Percentiles rank a stretch among this genome's conserved stretches.
These are phyloP conservation scores for Schlechtendalia chinensis DNA, from an alignment of 1,140 invertebrate genomes.

Conservation along the genomic window DNA sequence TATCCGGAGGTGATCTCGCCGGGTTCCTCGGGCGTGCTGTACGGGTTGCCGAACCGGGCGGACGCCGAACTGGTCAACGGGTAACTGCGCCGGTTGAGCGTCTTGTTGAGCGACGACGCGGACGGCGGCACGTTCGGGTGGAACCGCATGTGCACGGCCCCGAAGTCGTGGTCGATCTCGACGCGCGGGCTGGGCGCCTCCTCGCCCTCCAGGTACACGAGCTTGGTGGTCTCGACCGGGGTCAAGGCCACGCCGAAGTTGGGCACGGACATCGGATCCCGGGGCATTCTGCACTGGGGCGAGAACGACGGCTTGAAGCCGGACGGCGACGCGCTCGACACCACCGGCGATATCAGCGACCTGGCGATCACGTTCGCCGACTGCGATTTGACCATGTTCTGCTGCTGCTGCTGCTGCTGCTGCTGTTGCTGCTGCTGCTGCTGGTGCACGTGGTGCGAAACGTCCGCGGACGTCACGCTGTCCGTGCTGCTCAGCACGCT, in stretches of 20 bases:
- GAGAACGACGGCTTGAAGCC: slow-evolving; percentile 2
- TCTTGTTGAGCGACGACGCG: slow-evolving; percentile 25
- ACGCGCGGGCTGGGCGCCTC: slow-evolving; percentile 55
- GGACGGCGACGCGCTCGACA: slow-evolving; percentile 68
- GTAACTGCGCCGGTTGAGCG: slow-evolving; percentile 55
- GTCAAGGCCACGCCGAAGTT: slow-evolving; percentile 58
- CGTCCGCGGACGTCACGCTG: slow-evolving; percentile 58
- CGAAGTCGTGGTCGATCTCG: slow-evolving; percentile 52
- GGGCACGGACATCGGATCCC: slow-evolving; percentile 48
- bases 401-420: slow-evolving; percentile 50
- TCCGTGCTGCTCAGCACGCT: slow-evolving; percentile 63
- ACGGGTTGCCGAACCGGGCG: slow-evolving; percentile 60
- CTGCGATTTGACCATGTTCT: slow-evolving; percentile 63
- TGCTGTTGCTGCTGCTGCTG: slow-evolving; percentile 51
- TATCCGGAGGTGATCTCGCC: slow-evolving; percentile 72
- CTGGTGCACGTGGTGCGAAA: slow-evolving; percentile 38
- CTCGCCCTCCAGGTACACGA: slow-evolving; percentile 69
- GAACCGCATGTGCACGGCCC: slow-evolving; percentile 54
- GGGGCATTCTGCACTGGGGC: slow-evolving; percentile 56
- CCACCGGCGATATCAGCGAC: slow-evolving; percentile 56
- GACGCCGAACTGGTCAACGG: slow-evolving; percentile 62
- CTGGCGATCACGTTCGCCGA: slow-evolving; percentile 62
- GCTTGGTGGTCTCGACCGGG: slow-evolving; percentile 66
- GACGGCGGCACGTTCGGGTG: slow-evolving; percentile 51
- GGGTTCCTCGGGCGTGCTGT: slow-evolving; percentile 64